Base-by-base conservation (phyloP, 2,113 vertebrate species). In the Prochilodus magdalenae region DNA sequence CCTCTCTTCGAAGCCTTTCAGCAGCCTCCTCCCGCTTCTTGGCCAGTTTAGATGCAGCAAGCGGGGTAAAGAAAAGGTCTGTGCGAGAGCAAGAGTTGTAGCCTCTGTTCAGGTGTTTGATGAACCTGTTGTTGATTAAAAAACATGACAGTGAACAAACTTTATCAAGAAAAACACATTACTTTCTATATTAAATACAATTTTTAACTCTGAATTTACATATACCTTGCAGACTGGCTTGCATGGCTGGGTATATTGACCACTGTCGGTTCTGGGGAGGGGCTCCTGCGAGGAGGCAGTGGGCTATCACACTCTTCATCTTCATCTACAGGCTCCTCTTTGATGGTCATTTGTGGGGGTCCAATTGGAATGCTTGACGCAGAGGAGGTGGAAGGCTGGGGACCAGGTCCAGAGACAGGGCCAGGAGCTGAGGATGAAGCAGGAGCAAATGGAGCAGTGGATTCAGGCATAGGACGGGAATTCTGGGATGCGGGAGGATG, bases 21-120 rank as follows among this genome's bases (percentile, higher is more conserved):
- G 95, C 89, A 4, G 95, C 96, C 87, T 99, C 98, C 89, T 99
- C 98, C 62, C 98, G 93, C 87, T 99, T 99, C 93, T 97, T 99
- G 85, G 98, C 97, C 88, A 99, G 92, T 83, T 99, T 99, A 12
- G 98, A 99, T 18, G 96, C 95, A 0, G 96, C 94, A 73, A 99
- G 94, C 0, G 98, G 98, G 75, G 97, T 98, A 86, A 99, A 99
- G 92, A 96, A 98, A 33, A 99, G 87, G 83, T 99, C 98, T 36
- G 98, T 95, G 79, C 98, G 93, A 0, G 96, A 94, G 73, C 98
- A 99, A 0, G 98, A 98, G 89, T 99, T 99, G 92, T 96, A 97
- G 53, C 98, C 97, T 67, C 98, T 96, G 92, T 97, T 97, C 87
- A 98, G 91, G 87, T 97, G 96, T 85, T 98, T 99, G 85, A 97